Conservation (phyloP, 2,888 invertebrate genomes). For the Macaria notata region DNA sequence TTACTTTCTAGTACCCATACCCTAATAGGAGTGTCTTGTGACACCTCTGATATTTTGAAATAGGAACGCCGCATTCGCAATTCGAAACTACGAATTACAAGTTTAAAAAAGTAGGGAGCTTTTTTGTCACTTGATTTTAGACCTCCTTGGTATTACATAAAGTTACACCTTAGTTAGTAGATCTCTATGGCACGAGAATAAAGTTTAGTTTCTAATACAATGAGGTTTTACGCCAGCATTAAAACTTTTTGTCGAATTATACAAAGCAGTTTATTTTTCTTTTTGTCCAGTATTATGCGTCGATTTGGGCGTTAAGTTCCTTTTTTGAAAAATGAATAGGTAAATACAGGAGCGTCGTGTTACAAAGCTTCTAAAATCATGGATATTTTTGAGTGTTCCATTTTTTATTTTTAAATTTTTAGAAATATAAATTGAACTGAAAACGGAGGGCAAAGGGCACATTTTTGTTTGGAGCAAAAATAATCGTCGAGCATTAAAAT, state of each 20-base stretch:
- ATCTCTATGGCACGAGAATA: not conserved
- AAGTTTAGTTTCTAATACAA: not conserved
- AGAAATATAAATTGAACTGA: slow-evolving; percentile 3
- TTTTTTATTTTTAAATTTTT: slow-evolving; percentile 2
- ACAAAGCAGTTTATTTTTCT: slow-evolving; percentile 81
- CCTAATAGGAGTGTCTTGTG: slow-evolving; percentile 74
- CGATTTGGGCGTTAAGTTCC: slow-evolving; percentile 81
- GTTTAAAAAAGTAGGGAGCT: slow-evolving; percentile 74
- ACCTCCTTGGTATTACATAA: slow-evolving; percentile 42
- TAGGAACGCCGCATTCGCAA: slow-evolving; percentile 80
- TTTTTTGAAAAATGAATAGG: slow-evolving; percentile 80
- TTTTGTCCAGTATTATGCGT: slow-evolving; percentile 75
- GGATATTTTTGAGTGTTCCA: slow-evolving; percentile 43
- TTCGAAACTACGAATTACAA: slow-evolving; percentile 80
- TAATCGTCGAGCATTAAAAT: slow-evolving; percentile 21
- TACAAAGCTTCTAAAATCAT: slow-evolving; percentile 66
- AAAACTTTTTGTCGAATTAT: slow-evolving; percentile 53
- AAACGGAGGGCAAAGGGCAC: not conserved
- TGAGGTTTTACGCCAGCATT: not conserved
- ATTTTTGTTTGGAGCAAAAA: not conserved
- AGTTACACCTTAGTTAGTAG: not conserved
- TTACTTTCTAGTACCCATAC: slow-evolving; percentile 48
- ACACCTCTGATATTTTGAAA: slow-evolving; percentile 82
- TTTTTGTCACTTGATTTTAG: slow-evolving; percentile 53
- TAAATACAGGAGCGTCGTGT: slow-evolving; percentile 75